Evolutionary conservation across 2,888 invertebrate species (phyloP), one percentile per base, ranked within the genome.

Genomic region (Eupithecia vulgata): DNA sequence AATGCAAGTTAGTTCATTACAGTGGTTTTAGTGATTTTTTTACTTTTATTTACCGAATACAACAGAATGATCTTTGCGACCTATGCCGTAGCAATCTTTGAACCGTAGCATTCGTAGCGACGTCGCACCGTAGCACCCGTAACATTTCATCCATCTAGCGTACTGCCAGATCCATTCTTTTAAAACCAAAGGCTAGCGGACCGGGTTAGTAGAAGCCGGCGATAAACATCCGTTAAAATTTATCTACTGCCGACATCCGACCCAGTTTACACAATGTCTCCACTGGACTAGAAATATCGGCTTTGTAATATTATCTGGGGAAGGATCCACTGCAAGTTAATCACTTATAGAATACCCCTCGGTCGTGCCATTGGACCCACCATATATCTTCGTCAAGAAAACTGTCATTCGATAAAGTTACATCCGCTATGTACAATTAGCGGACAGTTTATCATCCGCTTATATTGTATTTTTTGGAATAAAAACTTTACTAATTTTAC

Each of bases 321-420:
- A 66, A 76, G 71, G 74, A 75, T 76, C 76, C 69, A 72, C 77
- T 78, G 76, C 73, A 78, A 86, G 82, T 86, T 84, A 84, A 86
- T 87, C 85, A 84, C 82, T 83, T 83, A 84, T 76, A 80, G 82
- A 81, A 79, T 82, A 81, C 81, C 77, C 75, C 76, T 78, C 79
- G 81, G 81, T 81, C 82, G 81, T 81, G 82, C 82, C 84, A 82
- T 79, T 82, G 79, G 78, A 70, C 78, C 75, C 78, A 77, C 80
- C 83, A 85, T 90, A 87, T 87, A 88, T 90, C 88, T 85, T 88
- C 85, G 84, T 88, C 88, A 85, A 79, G 75, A 69, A 83, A 88
- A 85, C 84, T 87, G 88, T 84, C 87, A 84, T 82, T 82, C 85
- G 85, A 84, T 88, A 87, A 83, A 88, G 84, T 84, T 85, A 12